These are phyloP conservation scores for Hylia prasina DNA, from an alignment of 2,113 vertebrate genomes.

Conservation along the genomic window DNA sequence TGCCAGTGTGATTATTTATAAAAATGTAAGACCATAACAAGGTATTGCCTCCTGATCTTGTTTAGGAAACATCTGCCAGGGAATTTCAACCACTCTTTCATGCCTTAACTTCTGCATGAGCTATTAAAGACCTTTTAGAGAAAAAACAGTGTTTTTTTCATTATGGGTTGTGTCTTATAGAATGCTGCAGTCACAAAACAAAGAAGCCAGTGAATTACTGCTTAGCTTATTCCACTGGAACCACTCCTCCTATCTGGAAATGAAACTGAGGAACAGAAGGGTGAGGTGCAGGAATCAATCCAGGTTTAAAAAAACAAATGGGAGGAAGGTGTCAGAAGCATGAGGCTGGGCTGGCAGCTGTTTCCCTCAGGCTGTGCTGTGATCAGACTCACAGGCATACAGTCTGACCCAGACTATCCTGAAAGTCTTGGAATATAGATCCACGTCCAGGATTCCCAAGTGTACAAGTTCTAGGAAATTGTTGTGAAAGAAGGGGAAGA, in stretches of 20 bases:
- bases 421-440: not conserved
- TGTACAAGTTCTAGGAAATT: not conserved
- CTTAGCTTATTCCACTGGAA: not conserved
- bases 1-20: not conserved
- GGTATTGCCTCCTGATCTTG: not conserved
- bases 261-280: not conserved
- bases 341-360: not conserved
- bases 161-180: not conserved
- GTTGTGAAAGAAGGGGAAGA: not conserved
- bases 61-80: not conserved
- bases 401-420: not conserved
- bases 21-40: not conserved
- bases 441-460: not conserved
- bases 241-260: not conserved
- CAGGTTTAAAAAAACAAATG: not conserved
- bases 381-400: not conserved
- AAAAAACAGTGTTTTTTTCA: not conserved
- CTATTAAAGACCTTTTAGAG: not conserved
- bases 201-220: not conserved
- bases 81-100: not conserved
- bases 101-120: not conserved
- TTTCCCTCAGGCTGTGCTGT: not conserved
- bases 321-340: not conserved
- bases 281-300: not conserved
- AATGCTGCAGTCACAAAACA: not conserved